These are phyloP conservation scores for Pachyrhynchus sulphureomaculatus DNA, from an alignment of 1,140 invertebrate species.

Conservation along the genomic window DNA sequence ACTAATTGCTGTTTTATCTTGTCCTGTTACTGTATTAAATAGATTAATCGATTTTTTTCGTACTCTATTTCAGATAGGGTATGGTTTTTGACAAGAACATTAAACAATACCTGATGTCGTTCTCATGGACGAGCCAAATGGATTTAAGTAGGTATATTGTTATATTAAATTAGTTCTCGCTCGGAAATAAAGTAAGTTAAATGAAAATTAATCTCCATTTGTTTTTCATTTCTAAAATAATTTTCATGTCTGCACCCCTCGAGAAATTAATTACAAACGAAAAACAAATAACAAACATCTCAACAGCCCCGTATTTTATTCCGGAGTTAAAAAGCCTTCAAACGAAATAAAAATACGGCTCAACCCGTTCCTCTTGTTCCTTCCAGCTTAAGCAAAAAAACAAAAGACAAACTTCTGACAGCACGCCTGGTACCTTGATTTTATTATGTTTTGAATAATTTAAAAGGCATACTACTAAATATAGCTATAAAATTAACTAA, in stretches of 20 bases:
- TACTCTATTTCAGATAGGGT: too few species aligned
- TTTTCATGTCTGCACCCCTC: background rate
- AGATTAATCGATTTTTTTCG: too few species aligned
- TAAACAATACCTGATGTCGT: too few species aligned
- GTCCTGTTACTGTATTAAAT: too few species aligned
- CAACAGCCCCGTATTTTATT: background rate
- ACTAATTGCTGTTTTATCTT: too few species aligned
- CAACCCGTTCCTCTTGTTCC: conserved; percentile 17
- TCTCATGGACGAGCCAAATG: too few species aligned
- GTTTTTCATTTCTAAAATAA: background rate
- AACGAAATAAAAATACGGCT: conserved; percentile 7
- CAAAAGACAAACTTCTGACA: conserved; percentile 26
- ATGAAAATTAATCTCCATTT: background rate
- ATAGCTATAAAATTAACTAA: conserved; percentile 40
- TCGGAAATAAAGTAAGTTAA: too few species aligned
- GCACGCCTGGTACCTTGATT: conserved; percentile 22
- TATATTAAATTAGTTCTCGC: too few species aligned
- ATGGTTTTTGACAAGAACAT: too few species aligned
- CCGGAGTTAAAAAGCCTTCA: background rate
- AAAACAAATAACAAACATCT: conserved; percentile 7
- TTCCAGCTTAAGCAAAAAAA: conserved; percentile 6
- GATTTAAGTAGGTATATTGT: too few species aligned
- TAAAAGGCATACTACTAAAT: conserved; percentile 34
- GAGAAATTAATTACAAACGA: conserved; percentile 3
- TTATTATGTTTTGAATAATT: conserved; percentile 33